phyloP scores from a whole-genome alignment of 2,797 vertebrate species.

The Urophycis tenuis region DNA sequence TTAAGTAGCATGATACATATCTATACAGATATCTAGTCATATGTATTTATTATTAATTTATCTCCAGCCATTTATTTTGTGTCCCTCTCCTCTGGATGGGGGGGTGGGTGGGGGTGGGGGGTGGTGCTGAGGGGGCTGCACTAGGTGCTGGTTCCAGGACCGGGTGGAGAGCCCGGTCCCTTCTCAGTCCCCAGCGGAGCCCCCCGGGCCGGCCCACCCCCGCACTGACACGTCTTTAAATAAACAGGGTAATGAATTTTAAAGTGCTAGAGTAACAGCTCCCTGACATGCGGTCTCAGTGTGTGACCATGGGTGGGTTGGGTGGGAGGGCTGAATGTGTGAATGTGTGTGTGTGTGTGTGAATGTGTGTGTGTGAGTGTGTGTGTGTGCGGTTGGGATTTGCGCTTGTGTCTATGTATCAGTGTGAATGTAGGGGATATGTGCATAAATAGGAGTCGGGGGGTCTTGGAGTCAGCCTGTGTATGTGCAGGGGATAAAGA shows the following conservation, averaged over 20 bases:
- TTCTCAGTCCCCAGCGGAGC: too few relatives aligned
- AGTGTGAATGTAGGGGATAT: conserved; percentile 62
- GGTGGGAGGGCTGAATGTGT: conserved; percentile 12
- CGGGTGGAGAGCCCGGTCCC: too few relatives aligned
- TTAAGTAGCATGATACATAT: too few relatives aligned
- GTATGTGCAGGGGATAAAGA: conserved; percentile 43
- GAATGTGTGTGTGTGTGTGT: conserved; percentile 33
- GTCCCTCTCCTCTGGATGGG: too few relatives aligned
- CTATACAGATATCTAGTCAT: too few relatives aligned
- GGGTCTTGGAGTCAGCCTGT: conserved; percentile 56
- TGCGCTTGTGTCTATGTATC: conserved; percentile 61
- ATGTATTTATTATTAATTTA: too few relatives aligned
- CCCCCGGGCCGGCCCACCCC: conserved; percentile 46
- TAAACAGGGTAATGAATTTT: conserved; percentile 79
- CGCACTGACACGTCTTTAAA: conserved; percentile 63
- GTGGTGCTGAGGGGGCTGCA: too few relatives aligned
- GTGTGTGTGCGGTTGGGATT: conserved; percentile 62
- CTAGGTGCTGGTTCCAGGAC: too few relatives aligned
- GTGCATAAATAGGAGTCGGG: conserved; percentile 59
- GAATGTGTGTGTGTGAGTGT: conserved; percentile 22
- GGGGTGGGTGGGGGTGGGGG: too few relatives aligned
- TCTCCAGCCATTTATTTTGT: too few relatives aligned
- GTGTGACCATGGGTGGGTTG: conserved; percentile 64
- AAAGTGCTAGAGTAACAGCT: conserved; percentile 74
- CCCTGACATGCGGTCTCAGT: conserved; percentile 73